These are phyloP conservation scores for Microcaecilia unicolor DNA, from an alignment of 2,797 vertebrate species.

Conservation along the genomic window DNA sequence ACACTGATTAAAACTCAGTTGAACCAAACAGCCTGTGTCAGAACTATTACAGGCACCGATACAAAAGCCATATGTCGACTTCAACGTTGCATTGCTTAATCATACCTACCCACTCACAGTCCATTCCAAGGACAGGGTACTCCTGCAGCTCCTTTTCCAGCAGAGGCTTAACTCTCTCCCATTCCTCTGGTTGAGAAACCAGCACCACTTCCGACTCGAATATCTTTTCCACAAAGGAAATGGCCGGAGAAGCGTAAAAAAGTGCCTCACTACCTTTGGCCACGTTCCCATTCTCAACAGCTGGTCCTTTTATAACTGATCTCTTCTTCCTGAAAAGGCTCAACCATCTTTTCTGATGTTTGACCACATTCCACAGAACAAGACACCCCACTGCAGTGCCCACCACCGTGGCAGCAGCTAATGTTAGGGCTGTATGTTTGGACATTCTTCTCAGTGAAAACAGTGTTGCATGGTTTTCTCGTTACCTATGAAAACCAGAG, in stretches of 20 bases:
- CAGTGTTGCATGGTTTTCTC: conserved; percentile 5
- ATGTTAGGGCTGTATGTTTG: conserved; percentile 59
- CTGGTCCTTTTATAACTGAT: background rate
- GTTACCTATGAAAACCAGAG: conserved; percentile 31
- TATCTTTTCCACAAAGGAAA: conserved; percentile 53
- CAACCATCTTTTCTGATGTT: conserved; percentile 48
- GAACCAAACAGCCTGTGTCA: no score
- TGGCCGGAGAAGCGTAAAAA: conserved; percentile 8
- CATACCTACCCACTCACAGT: conserved; percentile 97
- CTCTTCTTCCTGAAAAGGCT: background rate
- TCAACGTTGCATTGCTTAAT: no score
- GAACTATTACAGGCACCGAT: no score
- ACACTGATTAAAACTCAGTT: no score
- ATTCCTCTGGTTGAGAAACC: conserved; percentile 71
- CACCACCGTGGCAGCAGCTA: conserved; percentile 67
- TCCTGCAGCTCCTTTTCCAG: conserved; percentile 67
- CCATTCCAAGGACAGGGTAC: conserved; percentile 82
- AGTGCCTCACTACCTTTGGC: conserved; percentile 3
- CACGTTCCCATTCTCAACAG: background rate
- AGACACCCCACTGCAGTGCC: conserved; percentile 75
- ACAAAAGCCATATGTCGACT: no score
- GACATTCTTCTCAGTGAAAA: conserved; percentile 59
- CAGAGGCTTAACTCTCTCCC: conserved; percentile 67
- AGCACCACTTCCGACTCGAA: conserved; percentile 58
- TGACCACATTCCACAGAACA: conserved; percentile 70